phyloP scores from a whole-genome alignment of 92 coral and sea anemone genomes.

The Heliopora coerulea region DNA sequence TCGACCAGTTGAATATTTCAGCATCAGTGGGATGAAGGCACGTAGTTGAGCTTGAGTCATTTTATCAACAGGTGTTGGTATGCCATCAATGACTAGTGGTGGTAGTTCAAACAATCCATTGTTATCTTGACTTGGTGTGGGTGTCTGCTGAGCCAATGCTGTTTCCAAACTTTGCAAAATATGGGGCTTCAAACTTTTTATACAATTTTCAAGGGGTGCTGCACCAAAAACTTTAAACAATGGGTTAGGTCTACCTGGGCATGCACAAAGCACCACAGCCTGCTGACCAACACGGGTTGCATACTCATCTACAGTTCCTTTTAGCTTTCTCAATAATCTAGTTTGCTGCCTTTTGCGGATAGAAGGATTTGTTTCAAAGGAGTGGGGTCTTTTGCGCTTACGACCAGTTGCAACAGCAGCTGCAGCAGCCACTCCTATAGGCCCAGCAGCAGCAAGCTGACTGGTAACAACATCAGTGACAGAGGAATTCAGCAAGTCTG shows the following conservation, averaged over 20 bases:
- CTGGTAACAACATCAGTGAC: constrained; percentile 93
- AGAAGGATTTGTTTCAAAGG: constrained; percentile 97
- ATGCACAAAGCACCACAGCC: constrained; percentile 94
- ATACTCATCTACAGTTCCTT: constrained; percentile 93
- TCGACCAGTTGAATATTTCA: constrained; percentile 96
- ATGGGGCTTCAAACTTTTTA: constrained; percentile 82
- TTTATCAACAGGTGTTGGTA: constrained; percentile 98
- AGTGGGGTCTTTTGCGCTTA: constrained; percentile 94
- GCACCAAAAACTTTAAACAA: constrained; percentile 97
- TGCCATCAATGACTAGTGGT: constrained; percentile 94
- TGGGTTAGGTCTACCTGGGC: constrained; percentile 97
- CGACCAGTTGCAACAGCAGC: constrained; percentile 99
- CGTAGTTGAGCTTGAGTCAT: constrained; percentile 99
- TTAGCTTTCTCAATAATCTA: constrained; percentile 84
- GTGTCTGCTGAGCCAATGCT: constrained; percentile 95
- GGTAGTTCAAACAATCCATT: constrained; percentile 87
- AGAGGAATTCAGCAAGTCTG: constrained; percentile 76
- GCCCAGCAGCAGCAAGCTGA: constrained; percentile 98
- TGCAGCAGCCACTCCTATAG: constrained; percentile 97
- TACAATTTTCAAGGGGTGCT: constrained; percentile 93
- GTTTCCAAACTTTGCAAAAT: constrained; percentile 87
- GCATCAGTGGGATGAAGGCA: constrained; percentile 96
- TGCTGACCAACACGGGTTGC: constrained; percentile 99
- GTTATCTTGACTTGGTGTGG: constrained; percentile 90
- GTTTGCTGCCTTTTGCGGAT: constrained; percentile 99